These are phyloP conservation scores for Drosophila guanche DNA, from an alignment of 1,140 invertebrate genomes.

Conservation along the genomic window DNA sequence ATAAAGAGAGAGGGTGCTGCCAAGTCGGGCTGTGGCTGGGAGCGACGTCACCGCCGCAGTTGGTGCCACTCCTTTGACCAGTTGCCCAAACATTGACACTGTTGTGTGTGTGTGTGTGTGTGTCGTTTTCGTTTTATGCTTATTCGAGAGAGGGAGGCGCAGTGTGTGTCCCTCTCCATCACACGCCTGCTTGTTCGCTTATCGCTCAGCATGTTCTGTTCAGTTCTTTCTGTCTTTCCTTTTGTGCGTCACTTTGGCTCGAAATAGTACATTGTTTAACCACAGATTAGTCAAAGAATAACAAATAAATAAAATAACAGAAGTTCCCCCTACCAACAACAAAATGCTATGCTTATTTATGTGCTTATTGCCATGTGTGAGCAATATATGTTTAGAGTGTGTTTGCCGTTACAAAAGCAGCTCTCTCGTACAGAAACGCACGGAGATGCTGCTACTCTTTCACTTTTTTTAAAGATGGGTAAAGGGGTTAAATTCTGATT, in stretches of 20 bases:
- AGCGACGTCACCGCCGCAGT: constrained; percentile 53
- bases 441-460: no score
- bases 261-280: constrained; percentile 76
- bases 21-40: constrained; percentile 30
- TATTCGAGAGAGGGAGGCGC: constrained; percentile 34
- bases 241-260: constrained; percentile 66
- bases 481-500: no score
- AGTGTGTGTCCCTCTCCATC: constrained; percentile 25
- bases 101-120: constrained; percentile 22
- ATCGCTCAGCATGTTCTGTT: constrained; percentile 33
- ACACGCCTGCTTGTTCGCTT: constrained; percentile 30
- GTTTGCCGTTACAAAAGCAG: constrained; percentile 30
- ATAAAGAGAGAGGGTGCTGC: constrained; percentile 9
- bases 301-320: constrained; percentile 58
- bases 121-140: constrained; percentile 66
- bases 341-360: constrained; percentile 33
- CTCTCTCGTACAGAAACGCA: constrained; percentile 12
- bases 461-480: no score
- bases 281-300: constrained; percentile 70
- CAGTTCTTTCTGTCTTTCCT: constrained; percentile 12
- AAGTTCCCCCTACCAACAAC: no score
- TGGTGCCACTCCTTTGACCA: constrained; percentile 69
- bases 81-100: constrained; percentile 43
- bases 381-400: constrained; percentile 3
- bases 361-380: constrained; percentile 52